Conservation (phyloP, 2,113 vertebrate genomes). For the Climacteris rufus region DNA sequence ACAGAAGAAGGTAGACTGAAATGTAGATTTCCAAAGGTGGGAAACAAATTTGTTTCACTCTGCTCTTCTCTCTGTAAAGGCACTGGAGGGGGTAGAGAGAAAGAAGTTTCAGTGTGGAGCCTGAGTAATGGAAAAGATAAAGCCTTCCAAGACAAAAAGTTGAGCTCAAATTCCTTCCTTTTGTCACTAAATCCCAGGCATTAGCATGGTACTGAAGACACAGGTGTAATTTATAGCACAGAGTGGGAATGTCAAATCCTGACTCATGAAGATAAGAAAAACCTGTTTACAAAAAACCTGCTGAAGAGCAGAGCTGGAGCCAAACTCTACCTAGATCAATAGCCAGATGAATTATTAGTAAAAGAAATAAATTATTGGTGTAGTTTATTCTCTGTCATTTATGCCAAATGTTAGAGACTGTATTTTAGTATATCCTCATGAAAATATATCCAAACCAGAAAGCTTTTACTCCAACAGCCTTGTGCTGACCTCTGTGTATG, state of each 20-base stretch:
- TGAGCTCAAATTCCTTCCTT: background rate
- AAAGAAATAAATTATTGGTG: background rate
- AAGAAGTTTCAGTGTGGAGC: background rate
- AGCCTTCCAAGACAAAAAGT: background rate
- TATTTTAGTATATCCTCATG: background rate
- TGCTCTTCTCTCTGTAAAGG: background rate
- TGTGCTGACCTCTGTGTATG: background rate
- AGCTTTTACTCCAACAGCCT: background rate
- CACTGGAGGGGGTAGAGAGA: background rate
- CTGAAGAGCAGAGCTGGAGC: background rate
- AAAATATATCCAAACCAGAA: background rate
- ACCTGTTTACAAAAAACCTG: constrained; percentile 10
- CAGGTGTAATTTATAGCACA: background rate
- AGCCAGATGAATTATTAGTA: background rate
- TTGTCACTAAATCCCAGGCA: background rate
- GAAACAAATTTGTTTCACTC: background rate
- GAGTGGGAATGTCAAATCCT: background rate
- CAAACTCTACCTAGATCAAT: constrained; percentile 17
- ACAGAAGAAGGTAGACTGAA: background rate
- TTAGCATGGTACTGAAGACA: background rate
- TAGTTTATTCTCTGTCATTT: background rate
- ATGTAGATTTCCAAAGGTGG: background rate
- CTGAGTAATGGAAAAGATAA: background rate
- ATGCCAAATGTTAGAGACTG: background rate
- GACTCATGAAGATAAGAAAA: background rate